Evolutionary conservation across 2,888 invertebrate species (phyloP), one percentile per base, ranked within the genome.

Genomic region (Drosophila nigricruria): DNA sequence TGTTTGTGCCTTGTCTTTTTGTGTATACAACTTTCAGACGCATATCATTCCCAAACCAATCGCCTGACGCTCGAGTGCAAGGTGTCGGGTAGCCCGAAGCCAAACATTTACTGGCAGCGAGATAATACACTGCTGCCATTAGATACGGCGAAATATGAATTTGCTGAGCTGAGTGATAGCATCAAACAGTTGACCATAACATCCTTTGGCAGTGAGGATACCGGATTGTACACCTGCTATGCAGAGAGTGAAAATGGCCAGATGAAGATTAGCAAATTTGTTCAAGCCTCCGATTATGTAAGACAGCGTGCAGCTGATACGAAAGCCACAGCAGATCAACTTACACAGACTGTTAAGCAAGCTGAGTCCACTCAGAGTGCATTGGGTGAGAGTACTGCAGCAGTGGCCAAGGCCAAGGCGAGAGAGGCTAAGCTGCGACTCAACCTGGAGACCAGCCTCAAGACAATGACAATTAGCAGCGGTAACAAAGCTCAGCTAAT

Each of bases 51-150:
- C 80, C 94, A 95, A 47, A 95, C 94, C 85, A 95, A 96, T 90
- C 96, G 96, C 88, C 92, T 97, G 27, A 94, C 95, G 3, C 93
- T 97, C 59, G 97, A 97, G 92, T 97, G 97, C 89, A 95, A 96
- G 54, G 95, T 97, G 30, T 94, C 96, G 49, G 96, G 96, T 9
- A 95, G 95, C 82, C 96, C 96, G 4, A 93, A 94, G n/a, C 96
- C 97, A 0, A 94, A 93, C 0, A 95, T 97, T 62, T 91, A 70
- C 62, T 92, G 92, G 92, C 92, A 95, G 94, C 50, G 97, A 96
- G 97, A 93, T 63, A 97, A 96, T 90, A 95, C 96, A 61, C 94
- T 95, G 27, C 92, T 93, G 63, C 93, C 94, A 1, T 90, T 96
- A 3, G 90, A 91, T 12, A 90, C 91, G 1, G 93, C 94, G 40